These are phyloP conservation scores for Brachyalestes nurse DNA, from an alignment of 2,797 vertebrate species.

Conservation along the genomic window DNA sequence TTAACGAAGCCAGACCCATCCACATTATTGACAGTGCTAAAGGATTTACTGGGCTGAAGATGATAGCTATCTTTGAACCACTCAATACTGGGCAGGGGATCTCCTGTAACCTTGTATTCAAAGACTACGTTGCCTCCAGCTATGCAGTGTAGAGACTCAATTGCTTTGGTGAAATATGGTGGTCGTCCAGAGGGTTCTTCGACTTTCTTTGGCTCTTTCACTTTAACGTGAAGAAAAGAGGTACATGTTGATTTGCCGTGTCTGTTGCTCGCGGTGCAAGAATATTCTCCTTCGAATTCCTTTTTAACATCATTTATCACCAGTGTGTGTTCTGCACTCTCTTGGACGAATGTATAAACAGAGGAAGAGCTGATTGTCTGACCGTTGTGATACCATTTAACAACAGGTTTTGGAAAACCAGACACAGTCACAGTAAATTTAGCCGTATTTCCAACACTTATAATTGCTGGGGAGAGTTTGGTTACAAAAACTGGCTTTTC, in stretches of 20 bases:
- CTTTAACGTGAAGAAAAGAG: constrained; percentile 79
- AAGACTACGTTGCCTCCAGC: constrained; percentile 79
- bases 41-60: constrained; percentile 71
- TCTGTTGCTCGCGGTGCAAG: constrained; percentile 81
- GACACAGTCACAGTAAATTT: constrained; percentile 81
- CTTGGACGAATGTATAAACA: constrained; percentile 77
- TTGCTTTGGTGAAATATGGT: constrained; percentile 78
- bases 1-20: constrained; percentile 85
- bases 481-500: constrained; percentile 87
- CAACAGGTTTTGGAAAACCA: constrained; percentile 82
- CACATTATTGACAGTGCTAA: constrained; percentile 71
- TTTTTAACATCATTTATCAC: constrained; percentile 77
- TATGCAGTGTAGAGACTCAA: constrained; percentile 67
- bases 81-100: constrained; percentile 78
- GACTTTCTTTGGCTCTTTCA: constrained; percentile 60
- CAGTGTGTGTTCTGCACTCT: constrained; percentile 82
- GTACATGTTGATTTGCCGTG: constrained; percentile 80
- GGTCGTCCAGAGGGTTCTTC: constrained; percentile 63
- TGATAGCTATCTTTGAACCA: constrained; percentile 82
- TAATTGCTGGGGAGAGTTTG: constrained; percentile 75
- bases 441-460: constrained; percentile 79
- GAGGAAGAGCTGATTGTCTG: constrained; percentile 72
- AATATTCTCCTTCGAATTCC: constrained; percentile 85
- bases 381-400: constrained; percentile 87
- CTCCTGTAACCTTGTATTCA: constrained; percentile 78